phyloP scores from a whole-genome alignment of 2,797 vertebrate species.

The Astyanax mexicanus region DNA sequence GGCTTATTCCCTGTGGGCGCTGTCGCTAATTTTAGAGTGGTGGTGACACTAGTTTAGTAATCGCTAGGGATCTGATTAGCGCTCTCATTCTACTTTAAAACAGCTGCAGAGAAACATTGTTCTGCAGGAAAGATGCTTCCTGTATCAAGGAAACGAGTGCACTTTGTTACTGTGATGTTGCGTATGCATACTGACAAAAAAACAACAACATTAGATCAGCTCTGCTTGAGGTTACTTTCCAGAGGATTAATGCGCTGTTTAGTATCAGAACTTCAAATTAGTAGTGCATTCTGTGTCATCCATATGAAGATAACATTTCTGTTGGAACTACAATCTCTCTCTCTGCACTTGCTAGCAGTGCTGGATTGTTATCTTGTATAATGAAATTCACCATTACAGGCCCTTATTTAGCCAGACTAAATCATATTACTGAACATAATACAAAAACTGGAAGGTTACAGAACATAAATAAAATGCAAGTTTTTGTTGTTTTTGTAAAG shows the following conservation, averaged over 20 bases:
- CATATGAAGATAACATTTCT: conserved; percentile 68
- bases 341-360: conserved; percentile 42
- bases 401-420: conserved; percentile 39
- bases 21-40: conserved; percentile 42
- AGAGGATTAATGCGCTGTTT: not conserved
- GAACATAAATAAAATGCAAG: not conserved
- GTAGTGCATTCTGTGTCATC: conserved; percentile 38
- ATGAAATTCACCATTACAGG: conserved; percentile 49
- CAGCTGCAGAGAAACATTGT: conserved; percentile 28
- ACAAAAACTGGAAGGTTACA: conserved; percentile 55
- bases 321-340: conserved; percentile 27
- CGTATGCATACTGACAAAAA: conserved; percentile 22
- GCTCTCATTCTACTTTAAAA: conserved; percentile 45
- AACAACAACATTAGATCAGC: not conserved
- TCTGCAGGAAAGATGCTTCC: conserved; percentile 26
- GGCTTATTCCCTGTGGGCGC: conserved; percentile 38
- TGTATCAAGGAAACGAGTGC: conserved; percentile 16
- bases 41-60: conserved; percentile 47
- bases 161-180: conserved; percentile 26
- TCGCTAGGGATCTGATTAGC: conserved; percentile 52
- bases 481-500: too few species aligned
- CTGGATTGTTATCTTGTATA: conserved; percentile 58
- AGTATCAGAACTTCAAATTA: not conserved
- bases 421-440: conserved; percentile 31
- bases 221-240: not conserved